Conservation (phyloP, 2,113 vertebrate species). For the Prolemur simus region DNA sequence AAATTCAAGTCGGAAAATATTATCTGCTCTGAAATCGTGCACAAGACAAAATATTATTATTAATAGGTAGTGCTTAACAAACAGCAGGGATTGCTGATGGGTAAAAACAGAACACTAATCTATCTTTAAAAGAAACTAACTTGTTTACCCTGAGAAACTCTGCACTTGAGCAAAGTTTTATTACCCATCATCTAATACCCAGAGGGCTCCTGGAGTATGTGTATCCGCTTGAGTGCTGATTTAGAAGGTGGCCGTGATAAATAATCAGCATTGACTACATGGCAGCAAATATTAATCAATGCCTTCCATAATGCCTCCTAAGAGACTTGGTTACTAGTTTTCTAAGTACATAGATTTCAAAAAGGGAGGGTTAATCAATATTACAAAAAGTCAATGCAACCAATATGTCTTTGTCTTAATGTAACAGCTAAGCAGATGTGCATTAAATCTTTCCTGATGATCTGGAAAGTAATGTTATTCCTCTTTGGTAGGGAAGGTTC, state of each 20-base stretch:
- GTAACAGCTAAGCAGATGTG: not conserved
- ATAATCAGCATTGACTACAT: slow-evolving; percentile 29
- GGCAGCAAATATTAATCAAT: slow-evolving; percentile 66
- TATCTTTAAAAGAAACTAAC: slow-evolving; percentile 44
- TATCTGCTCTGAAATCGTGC: not conserved
- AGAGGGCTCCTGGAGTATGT: not conserved
- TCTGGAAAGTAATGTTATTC: slow-evolving; percentile 38
- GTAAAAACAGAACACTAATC: not conserved
- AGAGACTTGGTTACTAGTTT: slow-evolving; percentile 53
- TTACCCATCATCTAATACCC: slow-evolving; percentile 23
- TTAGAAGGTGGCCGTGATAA: slow-evolving; percentile 59
- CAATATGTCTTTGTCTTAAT: slow-evolving; percentile 60
- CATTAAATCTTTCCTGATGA: slow-evolving; percentile 16
- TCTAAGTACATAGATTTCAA: slow-evolving; percentile 47
- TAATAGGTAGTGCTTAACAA: not conserved
- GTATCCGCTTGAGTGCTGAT: not conserved
- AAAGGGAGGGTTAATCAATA: slow-evolving; percentile 48
- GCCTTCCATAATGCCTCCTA: slow-evolving; percentile 48
- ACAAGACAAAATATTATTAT: not conserved
- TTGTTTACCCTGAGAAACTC: slow-evolving; percentile 12
- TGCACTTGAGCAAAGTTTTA: not conserved
- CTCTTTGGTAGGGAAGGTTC: not conserved
- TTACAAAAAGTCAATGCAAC: not conserved
- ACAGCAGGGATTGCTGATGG: not conserved
- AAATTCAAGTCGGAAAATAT: not conserved